Evolutionary conservation across 2,113 vertebrate genomes (phyloP), one percentile per base, ranked within the genome.

Genomic region (Chitala chitala): DNA sequence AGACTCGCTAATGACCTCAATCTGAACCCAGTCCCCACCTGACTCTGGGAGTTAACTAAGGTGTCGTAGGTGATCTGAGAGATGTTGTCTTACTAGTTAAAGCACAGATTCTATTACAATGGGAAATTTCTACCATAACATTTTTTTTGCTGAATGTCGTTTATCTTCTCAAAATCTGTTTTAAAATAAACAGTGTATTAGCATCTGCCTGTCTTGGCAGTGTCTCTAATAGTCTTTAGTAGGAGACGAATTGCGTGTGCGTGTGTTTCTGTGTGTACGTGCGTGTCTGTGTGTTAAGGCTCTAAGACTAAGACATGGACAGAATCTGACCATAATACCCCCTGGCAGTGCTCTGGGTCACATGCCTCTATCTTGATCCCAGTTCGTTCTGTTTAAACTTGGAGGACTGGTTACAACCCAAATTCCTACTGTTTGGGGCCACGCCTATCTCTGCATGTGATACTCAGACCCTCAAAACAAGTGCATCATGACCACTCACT

Each of bases 401-500:
- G 8, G 71, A 26, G 29, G 29, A 20, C n/a, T 36, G 46, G 40
- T 48, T 46, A 15, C 40, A 42, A 22, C 64, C 6, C 2, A 24
- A 20, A 46, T 9, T 38, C 64, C n/a, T 13, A 46, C 64, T 13
- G n/a, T 46, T 68, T 5, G 46, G n/a, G 36, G 15, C n/a, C 50
- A 31, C 9, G 38, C 65, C 24, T 22, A n/a, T 22, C 31, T 55
- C 53, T 66, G 59, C 26, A 38, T 33, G 55, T 38, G 5, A 36
- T 50, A 15, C 46, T 58, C 69, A 26, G 36, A 6, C n/a, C 24
- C 26, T 20, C 7, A 36, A 77, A 79, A 78, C 59, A 64, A n/a
- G n/a, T n/a, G n/a, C 54, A 56, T 58, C 56, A 70, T 36, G 33
- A 24, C 50, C 78, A 58, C 70, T 72, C 1, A 74, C 68, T 77